These are phyloP conservation scores for Diuraphis noxia DNA, from an alignment of 1,140 invertebrate species.

Conservation along the genomic window DNA sequence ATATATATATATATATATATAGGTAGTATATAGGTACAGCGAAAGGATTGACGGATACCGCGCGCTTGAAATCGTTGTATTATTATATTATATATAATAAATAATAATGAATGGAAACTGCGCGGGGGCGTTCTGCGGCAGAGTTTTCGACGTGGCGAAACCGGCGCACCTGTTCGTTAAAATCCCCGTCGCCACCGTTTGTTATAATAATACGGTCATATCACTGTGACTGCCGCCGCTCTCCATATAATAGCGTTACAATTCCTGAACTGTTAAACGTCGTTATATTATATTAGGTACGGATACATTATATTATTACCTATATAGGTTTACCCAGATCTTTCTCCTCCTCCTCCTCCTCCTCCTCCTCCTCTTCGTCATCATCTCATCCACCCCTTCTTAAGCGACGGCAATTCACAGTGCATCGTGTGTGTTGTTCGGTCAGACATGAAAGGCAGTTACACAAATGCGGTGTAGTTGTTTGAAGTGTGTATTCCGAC, in stretches of 20 bases:
- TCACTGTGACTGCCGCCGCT: not conserved
- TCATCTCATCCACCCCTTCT: not conserved
- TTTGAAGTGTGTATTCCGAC: not conserved
- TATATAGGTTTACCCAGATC: not conserved
- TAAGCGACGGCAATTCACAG: not conserved
- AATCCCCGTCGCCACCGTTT: not conserved
- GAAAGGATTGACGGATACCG: not conserved
- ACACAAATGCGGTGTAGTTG: not conserved
- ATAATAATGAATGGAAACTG: not conserved
- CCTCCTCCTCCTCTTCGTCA: not conserved
- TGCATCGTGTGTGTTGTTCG: constrained; percentile 16
- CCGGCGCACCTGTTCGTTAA: constrained; percentile 1
- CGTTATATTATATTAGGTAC: not conserved
- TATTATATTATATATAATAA: not conserved
- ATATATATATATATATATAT: too few relatives aligned
- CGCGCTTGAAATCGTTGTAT: not conserved
- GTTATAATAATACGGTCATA: not conserved
- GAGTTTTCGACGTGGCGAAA: not conserved
- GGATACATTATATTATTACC: not conserved
- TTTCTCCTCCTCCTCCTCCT: not conserved
- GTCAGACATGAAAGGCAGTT: not conserved
- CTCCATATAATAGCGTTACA: not conserved
- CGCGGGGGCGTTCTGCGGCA: not conserved
- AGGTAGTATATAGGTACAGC: not conserved
- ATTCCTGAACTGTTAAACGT: not conserved